Conservation (phyloP, 2,888 invertebrate genomes). For the Drosophila parthenogenetica region DNA sequence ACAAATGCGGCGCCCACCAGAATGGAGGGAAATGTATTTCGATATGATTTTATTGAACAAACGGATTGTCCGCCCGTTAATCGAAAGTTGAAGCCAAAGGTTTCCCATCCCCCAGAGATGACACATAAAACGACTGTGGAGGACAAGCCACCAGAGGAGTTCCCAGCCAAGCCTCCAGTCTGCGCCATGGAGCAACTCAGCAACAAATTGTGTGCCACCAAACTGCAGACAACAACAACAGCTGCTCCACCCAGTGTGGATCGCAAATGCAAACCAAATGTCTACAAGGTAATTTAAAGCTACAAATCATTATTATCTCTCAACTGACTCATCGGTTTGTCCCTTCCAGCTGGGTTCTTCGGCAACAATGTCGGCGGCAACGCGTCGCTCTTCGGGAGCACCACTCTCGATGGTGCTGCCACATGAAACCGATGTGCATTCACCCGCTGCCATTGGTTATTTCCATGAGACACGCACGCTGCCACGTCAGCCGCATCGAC, state of each 20-base stretch:
- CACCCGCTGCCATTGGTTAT: constrained; percentile 49
- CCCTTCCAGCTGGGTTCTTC: constrained; percentile 58
- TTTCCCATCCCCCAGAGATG: constrained; percentile 24
- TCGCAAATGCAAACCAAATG: constrained; percentile 88
- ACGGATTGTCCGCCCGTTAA: constrained; percentile 90
- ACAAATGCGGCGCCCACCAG: constrained; percentile 86
- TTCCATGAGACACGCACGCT: constrained; percentile 82
- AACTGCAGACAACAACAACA: constrained; percentile 52
- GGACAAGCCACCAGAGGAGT: constrained; percentile 14
- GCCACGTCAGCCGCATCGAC: constrained; percentile 80
- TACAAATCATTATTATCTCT: no score
- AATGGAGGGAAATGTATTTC: constrained; percentile 86
- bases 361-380: constrained; percentile 73
- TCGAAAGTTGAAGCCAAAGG: constrained; percentile 91
- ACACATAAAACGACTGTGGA: constrained; percentile 5
- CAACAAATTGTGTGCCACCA: constrained; percentile 61
- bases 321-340: not conserved
- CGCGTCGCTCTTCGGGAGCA: constrained; percentile 79
- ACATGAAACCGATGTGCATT: constrained; percentile 73
- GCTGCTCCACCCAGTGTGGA: constrained; percentile 87
- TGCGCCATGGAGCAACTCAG: constrained; percentile 64
- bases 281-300: constrained; percentile 84
- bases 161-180: constrained; percentile 76
- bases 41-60: constrained; percentile 86
- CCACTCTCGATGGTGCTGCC: constrained; percentile 82